These are phyloP conservation scores for Sylvicola fuscatus DNA, from an alignment of 2,888 invertebrate species.

Conservation along the genomic window DNA sequence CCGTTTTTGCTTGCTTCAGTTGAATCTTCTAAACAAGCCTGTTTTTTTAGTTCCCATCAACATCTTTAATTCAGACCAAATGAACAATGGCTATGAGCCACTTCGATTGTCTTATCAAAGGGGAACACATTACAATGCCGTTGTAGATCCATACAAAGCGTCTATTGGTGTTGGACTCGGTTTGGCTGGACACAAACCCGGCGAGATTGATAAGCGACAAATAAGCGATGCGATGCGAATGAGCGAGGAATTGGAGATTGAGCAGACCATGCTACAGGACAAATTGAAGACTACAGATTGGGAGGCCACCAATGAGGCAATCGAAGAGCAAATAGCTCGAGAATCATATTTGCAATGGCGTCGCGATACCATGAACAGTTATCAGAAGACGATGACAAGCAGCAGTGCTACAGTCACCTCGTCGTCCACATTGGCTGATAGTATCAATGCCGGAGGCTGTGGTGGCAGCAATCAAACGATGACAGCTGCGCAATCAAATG, in stretches of 20 bases:
- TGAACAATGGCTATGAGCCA: slow-evolving; percentile 51
- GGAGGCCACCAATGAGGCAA: slow-evolving; percentile 81
- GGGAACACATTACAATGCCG: slow-evolving; percentile 73
- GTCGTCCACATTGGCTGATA: slow-evolving; percentile 3
- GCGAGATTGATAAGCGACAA: slow-evolving; percentile 33
- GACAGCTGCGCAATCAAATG: background rate
- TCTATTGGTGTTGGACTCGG: slow-evolving; percentile 69
- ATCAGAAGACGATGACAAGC: background rate
- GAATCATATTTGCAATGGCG: slow-evolving; percentile 71
- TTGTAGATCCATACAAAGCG: slow-evolving; percentile 65
- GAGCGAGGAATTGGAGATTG: slow-evolving; percentile 60
- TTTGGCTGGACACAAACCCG: slow-evolving; percentile 58
- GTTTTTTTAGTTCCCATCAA: slow-evolving; percentile 54
- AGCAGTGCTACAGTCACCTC: slow-evolving; percentile 8
- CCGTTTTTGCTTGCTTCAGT: slow-evolving; percentile 2
- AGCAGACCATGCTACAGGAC: slow-evolving; percentile 80
- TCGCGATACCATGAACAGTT: slow-evolving; percentile 25
- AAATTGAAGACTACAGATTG: slow-evolving; percentile 76
- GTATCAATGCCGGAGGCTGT: background rate
- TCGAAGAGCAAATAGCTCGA: slow-evolving; percentile 69
- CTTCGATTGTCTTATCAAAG: slow-evolving; percentile 72
- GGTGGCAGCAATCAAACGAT: slow-evolving; percentile 1
- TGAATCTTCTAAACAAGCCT: too few species aligned
- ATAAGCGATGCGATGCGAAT: slow-evolving; percentile 53
- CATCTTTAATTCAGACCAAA: slow-evolving; percentile 57